Percentiles rank a stretch among this genome's conserved stretches.
Evolutionary conservation across 1,140 invertebrate genomes (phyloP).

Genomic region (Metopolophium dirhodum): DNA sequence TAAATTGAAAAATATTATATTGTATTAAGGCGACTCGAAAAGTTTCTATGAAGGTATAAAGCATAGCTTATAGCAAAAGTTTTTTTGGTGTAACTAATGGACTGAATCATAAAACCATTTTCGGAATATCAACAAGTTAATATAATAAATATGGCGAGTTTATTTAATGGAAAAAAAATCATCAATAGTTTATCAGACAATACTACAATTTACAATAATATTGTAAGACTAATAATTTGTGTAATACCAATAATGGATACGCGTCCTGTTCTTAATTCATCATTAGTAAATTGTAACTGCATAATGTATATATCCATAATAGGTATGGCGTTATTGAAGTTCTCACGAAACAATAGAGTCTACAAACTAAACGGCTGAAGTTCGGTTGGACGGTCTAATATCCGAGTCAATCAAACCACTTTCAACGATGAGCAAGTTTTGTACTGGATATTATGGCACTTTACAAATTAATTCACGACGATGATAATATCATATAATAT

Average conservation of each 20-base stretch:
- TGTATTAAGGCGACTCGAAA: background rate
- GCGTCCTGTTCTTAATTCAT: background rate
- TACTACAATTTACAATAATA: background rate
- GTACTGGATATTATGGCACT: background rate
- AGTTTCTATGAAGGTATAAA: background rate
- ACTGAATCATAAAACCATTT: slow-evolving; percentile 1
- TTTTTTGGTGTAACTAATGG: background rate
- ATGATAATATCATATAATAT: background rate
- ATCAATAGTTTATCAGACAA: background rate
- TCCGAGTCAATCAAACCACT: background rate
- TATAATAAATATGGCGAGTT: background rate
- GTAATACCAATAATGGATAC: background rate
- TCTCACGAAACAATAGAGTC: background rate
- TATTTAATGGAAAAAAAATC: background rate
- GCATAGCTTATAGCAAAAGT: background rate
- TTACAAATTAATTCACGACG: background rate
- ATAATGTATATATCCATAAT: too few species aligned
- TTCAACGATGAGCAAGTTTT: background rate
- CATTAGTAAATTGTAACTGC: too few species aligned
- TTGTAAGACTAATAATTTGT: background rate
- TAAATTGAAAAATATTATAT: background rate
- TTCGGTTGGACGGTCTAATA: background rate
- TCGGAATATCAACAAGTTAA: background rate
- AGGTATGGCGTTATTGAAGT: background rate
- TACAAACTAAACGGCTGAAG: background rate